Conservation (phyloP, 2,113 vertebrate genomes). For the Paramisgurnus dabryanus region DNA sequence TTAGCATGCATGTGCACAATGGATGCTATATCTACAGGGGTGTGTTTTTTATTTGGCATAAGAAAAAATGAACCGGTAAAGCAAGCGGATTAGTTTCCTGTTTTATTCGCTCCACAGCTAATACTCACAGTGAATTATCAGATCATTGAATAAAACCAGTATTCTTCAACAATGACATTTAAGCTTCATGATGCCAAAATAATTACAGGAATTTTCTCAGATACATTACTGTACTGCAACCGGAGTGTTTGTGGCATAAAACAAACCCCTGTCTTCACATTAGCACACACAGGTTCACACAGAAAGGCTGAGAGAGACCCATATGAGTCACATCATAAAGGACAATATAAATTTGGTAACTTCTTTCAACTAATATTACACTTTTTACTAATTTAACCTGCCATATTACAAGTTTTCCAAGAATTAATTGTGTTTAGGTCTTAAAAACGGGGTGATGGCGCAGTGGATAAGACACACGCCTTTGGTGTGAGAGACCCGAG, state of each 20-base stretch:
- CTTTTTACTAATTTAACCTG: too few relatives aligned
- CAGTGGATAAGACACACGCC: too few relatives aligned
- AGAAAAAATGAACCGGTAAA: constrained; percentile 8
- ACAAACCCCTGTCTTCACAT: neutral
- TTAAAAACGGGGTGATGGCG: too few relatives aligned
- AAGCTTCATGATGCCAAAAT: constrained; percentile 4
- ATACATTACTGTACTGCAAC: neutral
- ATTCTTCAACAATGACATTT: constrained; percentile 42
- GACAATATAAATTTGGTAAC: too few relatives aligned
- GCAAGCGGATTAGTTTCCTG: neutral
- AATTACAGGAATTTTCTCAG: constrained; percentile 11
- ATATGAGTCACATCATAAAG: neutral
- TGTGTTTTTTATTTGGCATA: neutral
- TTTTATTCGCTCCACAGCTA: neutral
- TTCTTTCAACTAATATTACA: too few relatives aligned
- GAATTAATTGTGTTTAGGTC: too few relatives aligned
- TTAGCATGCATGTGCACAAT: constrained; percentile 1
- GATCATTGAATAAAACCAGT: constrained; percentile 30
- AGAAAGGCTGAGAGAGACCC: neutral
- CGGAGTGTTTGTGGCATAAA: constrained; percentile 8
- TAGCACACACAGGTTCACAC: neutral
- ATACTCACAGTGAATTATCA: constrained; percentile 9
- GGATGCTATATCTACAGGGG: neutral
- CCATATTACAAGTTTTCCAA: too few relatives aligned
- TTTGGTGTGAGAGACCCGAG: too few relatives aligned